Evolutionary conservation across 2,888 invertebrate species (phyloP).

Genomic region (Mellilla xanthometata): DNA sequence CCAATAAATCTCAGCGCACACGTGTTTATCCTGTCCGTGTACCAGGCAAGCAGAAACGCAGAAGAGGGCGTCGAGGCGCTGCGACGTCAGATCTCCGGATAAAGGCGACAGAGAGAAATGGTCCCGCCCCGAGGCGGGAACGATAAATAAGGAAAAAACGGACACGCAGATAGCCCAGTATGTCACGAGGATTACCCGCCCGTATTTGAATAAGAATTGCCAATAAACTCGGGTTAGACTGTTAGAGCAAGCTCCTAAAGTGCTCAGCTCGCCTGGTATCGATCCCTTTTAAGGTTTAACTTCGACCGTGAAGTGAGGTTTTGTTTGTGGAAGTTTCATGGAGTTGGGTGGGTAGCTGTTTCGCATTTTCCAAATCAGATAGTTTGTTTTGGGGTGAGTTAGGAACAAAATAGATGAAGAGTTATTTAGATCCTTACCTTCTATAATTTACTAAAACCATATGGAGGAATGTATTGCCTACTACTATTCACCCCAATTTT

Average conservation of each 20-base stretch:
- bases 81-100: conserved; percentile 73
- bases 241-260: conserved; percentile 57
- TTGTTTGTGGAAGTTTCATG: conserved; percentile 29
- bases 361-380: conserved; percentile 8
- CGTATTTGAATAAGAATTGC: conserved; percentile 79
- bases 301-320: conserved; percentile 26
- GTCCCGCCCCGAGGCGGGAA: conserved; percentile 55
- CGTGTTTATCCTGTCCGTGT: conserved; percentile 40
- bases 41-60: conserved; percentile 56
- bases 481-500: no score
- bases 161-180: conserved; percentile 69
- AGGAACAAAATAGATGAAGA: background rate
- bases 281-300: conserved; percentile 50
- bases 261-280: conserved; percentile 59
- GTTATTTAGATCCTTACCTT: no score
- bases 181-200: conserved; percentile 71
- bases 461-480: no score
- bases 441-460: no score
- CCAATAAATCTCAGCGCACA: conserved; percentile 12
- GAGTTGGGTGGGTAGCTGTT: conserved; percentile 13
- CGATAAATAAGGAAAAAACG: conserved; percentile 73
- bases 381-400: conserved; percentile 5
- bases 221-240: conserved; percentile 66
- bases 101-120: conserved; percentile 78
- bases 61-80: conserved; percentile 69